Percentiles rank a stretch among this genome's conserved stretches.
phyloP scores from a whole-genome alignment of 2,888 invertebrate species.

The Artemia sp. region DNA sequence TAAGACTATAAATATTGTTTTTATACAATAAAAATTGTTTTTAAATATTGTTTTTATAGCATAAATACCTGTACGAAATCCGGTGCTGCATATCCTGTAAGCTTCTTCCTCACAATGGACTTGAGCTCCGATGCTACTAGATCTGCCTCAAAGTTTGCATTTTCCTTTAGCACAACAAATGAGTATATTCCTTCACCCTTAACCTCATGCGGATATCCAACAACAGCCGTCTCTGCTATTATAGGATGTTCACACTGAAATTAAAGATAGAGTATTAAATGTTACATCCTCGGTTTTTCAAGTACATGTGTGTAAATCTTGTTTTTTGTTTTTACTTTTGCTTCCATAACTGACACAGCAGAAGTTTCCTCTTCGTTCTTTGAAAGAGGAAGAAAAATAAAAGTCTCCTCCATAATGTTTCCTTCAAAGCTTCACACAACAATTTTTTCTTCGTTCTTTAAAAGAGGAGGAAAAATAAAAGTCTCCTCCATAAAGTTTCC shows the following conservation, averaged over 20 bases:
- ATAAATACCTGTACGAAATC: constrained; percentile 33
- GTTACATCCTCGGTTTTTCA: too few relatives aligned
- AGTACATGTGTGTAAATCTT: too few relatives aligned
- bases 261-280: background rate
- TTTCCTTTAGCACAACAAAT: constrained; percentile 30
- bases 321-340: too few relatives aligned
- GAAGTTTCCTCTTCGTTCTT: too few relatives aligned
- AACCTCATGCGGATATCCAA: constrained; percentile 36
- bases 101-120: constrained; percentile 30
- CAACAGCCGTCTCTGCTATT: constrained; percentile 37
- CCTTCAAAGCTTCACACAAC: too few relatives aligned
- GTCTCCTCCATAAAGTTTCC: too few relatives aligned
- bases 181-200: constrained; percentile 39
- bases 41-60: background rate
- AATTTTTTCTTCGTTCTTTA: too few relatives aligned
- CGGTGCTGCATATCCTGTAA: constrained; percentile 35
- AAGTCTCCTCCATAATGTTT: too few relatives aligned
- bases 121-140: constrained; percentile 25
- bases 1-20: background rate
- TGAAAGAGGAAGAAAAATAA: too few relatives aligned
- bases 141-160: constrained; percentile 23
- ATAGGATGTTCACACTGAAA: constrained; percentile 20
- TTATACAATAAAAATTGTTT: too few relatives aligned
- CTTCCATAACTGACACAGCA: too few relatives aligned
- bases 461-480: too few relatives aligned